These are phyloP conservation scores for Eupsilia transversa DNA, from an alignment of 2,888 invertebrate species.

Conservation along the genomic window DNA sequence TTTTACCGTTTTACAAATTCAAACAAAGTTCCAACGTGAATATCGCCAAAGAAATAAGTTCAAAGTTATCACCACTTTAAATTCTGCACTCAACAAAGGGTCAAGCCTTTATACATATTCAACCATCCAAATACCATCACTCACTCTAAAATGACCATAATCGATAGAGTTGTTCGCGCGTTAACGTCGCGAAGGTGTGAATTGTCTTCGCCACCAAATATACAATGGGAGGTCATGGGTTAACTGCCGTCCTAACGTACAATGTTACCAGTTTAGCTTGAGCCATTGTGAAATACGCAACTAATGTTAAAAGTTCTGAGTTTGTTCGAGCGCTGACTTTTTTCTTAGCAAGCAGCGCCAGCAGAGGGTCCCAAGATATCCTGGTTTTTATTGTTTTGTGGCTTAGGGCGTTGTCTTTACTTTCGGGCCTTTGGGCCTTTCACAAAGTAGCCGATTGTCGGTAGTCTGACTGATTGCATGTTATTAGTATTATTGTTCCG, in stretches of 20 bases:
- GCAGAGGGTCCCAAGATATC: neutral
- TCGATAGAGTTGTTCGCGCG: conserved; percentile 60
- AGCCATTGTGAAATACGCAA: neutral
- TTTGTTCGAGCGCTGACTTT: neutral
- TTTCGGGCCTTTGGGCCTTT: conserved; percentile 25
- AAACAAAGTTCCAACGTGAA: neutral
- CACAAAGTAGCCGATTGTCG: conserved; percentile 47
- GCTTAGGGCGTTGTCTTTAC: conserved; percentile 28
- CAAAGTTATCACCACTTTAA: conserved; percentile 2
- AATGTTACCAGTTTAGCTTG: conserved; percentile 18
- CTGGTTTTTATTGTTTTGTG: conserved; percentile 27
- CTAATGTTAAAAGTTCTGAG: neutral
- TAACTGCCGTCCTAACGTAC: conserved; percentile 28
- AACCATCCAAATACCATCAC: conserved; percentile 46
- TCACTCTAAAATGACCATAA: conserved; percentile 49
- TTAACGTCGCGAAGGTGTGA: conserved; percentile 56
- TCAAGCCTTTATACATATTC: conserved; percentile 36
- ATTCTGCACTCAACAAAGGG: conserved; percentile 32
- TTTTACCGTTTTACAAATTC: neutral
- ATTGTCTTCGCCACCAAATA: conserved; percentile 54
- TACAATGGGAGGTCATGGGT: conserved; percentile 57
- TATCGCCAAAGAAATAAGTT: conserved; percentile 4
- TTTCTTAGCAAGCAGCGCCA: conserved; percentile 2
- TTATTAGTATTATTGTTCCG: conserved; percentile 58
- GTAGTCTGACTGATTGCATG: conserved; percentile 53